Evolutionary conservation across 2,113 vertebrate species (phyloP).

Genomic region (Canis aureus): DNA sequence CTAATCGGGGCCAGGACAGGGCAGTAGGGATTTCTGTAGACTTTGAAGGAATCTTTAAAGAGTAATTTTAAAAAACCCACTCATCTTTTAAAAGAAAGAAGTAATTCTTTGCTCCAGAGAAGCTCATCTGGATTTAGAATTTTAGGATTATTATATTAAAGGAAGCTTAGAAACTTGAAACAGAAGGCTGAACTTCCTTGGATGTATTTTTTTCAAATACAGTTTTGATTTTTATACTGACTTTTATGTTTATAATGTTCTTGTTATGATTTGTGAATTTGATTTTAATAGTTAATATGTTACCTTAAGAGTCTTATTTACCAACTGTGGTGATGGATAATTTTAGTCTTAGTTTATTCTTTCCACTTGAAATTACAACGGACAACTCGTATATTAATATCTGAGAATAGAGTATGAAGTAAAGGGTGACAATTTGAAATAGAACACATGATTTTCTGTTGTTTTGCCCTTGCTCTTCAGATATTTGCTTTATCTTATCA

Average conservation of each 20-base stretch:
- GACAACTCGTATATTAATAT: conserved; percentile 30
- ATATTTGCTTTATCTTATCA: conserved; percentile 32
- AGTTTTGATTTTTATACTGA: conserved; percentile 58
- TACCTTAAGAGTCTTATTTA: conserved; percentile 9
- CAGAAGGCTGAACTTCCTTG: conserved; percentile 13
- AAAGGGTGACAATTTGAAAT: neutral
- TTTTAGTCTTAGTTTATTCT: conserved; percentile 53
- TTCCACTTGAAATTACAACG: conserved; percentile 15
- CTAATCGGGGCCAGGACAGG: neutral
- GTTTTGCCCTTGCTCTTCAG: conserved; percentile 33
- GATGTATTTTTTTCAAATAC: neutral
- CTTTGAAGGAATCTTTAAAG: conserved; percentile 19
- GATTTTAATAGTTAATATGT: conserved; percentile 14
- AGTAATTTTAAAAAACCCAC: neutral
- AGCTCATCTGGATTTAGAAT: conserved; percentile 39
- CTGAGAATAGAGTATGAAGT: neutral
- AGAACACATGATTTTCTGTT: neutral
- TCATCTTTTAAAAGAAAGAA: conserved; percentile 41
- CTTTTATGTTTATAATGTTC: conserved; percentile 49
- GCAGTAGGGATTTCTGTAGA: conserved; percentile 3
- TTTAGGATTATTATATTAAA: conserved; percentile 43
- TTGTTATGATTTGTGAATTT: neutral
- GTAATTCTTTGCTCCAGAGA: neutral
- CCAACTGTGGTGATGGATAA: neutral
- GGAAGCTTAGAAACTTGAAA: conserved; percentile 17